Percentiles rank a stretch among this genome's conserved stretches.
These are phyloP conservation scores for Caenorhabditis zanzibari DNA, from an alignment of 2,888 invertebrate species.

Conservation along the genomic window DNA sequence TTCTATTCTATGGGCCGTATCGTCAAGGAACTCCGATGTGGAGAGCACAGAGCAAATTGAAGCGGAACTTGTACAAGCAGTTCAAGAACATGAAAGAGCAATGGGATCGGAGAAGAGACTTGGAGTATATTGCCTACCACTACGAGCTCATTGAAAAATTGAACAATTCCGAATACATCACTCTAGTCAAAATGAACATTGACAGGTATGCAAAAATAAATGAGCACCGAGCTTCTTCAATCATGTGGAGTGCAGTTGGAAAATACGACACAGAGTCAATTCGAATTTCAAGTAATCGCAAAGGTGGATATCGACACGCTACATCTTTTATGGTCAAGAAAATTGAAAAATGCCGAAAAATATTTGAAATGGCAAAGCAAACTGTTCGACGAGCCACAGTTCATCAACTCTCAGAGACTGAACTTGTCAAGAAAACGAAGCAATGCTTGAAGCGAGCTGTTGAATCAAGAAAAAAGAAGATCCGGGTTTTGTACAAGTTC, in stretches of 20 bases:
- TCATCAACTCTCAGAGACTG: background rate
- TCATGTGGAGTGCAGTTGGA: background rate
- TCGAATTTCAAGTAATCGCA: background rate
- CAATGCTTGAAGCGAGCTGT: background rate
- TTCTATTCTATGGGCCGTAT: background rate
- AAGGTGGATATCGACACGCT: background rate
- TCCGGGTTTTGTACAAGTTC: constrained; percentile 51
- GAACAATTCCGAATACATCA: background rate
- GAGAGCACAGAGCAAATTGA: background rate
- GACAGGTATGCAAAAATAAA: constrained; percentile 9
- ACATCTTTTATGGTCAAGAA: constrained; percentile 17
- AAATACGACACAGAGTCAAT: background rate
- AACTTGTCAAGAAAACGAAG: constrained; percentile 6
- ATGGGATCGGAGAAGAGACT: constrained; percentile 1
- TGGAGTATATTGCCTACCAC: background rate
- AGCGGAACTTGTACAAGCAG: constrained; percentile 18
- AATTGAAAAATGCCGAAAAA: constrained; percentile 8
- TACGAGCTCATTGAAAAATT: background rate
- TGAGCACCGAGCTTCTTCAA: constrained; percentile 1
- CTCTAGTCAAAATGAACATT: background rate
- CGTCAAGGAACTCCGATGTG: constrained; percentile 27
- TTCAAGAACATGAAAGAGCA: constrained; percentile 3
- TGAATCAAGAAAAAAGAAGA: constrained; percentile 1
- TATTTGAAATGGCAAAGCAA: constrained; percentile 18
- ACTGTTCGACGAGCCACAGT: background rate